Conservation (phyloP, 2,888 invertebrate species). For the Heliconius aoede region DNA sequence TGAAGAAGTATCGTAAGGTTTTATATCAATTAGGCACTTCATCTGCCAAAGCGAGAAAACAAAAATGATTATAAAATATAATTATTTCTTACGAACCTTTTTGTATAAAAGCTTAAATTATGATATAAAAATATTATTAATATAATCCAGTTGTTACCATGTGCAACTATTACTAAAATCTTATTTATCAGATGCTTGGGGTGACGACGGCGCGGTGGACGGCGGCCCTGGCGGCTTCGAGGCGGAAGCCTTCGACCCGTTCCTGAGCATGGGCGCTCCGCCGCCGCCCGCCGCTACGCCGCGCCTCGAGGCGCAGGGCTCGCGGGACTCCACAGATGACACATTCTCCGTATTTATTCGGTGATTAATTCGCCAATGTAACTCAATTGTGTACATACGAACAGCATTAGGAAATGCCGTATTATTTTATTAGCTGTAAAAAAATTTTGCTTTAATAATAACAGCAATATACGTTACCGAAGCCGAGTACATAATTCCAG, state of each 20-base stretch:
- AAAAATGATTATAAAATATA: background rate
- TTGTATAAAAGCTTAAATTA: no score
- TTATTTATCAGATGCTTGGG: slow-evolving; percentile 66
- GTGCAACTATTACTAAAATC: background rate
- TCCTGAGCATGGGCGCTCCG: slow-evolving; percentile 91
- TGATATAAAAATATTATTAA: background rate
- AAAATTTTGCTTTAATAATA: no score
- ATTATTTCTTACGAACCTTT: background rate
- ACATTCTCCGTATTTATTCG: slow-evolving; percentile 93
- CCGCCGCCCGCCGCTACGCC: slow-evolving; percentile 88
- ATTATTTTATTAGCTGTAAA: background rate
- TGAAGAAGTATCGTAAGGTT: background rate
- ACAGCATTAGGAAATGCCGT: background rate
- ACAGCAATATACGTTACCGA: no score
- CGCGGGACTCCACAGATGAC: slow-evolving; percentile 90
- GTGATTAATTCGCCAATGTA: slow-evolving; percentile 63
- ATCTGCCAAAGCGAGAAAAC: background rate
- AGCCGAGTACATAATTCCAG: no score
- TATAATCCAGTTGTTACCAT: slow-evolving; percentile 1
- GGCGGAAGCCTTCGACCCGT: slow-evolving; percentile 91
- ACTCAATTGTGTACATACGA: background rate
- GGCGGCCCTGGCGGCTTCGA: slow-evolving; percentile 84
- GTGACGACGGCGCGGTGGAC: slow-evolving; percentile 61
- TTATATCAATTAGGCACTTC: background rate
- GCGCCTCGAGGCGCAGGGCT: slow-evolving; percentile 84